These are phyloP conservation scores for Tuberolachnus salignus DNA, from an alignment of 2,888 invertebrate genomes.

Conservation along the genomic window DNA sequence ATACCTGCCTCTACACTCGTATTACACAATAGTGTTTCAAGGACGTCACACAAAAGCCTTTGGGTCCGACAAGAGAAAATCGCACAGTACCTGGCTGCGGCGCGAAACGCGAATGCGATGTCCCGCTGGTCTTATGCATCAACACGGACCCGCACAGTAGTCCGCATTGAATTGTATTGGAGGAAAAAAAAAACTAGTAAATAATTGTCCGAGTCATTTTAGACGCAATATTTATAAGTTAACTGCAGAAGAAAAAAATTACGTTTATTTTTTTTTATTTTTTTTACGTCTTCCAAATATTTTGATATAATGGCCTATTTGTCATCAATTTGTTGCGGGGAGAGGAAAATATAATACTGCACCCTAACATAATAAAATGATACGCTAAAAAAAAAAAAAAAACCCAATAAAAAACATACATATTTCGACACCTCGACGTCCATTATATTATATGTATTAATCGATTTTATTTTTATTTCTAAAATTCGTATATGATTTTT, in stretches of 20 bases:
- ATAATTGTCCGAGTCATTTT: slow-evolving; percentile 2
- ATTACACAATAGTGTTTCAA: slow-evolving; percentile 38
- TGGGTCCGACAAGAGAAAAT: slow-evolving; percentile 28
- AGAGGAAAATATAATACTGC: background rate
- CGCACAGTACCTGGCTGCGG: slow-evolving; percentile 34
- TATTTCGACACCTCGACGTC: background rate
- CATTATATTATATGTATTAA: too few relatives aligned
- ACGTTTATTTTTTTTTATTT: too few relatives aligned
- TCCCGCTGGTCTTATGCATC: slow-evolving; percentile 22
- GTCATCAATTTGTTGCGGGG: slow-evolving; percentile 42
- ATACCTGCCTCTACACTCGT: background rate
- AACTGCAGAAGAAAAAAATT: background rate
- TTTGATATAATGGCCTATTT: slow-evolving; percentile 48
- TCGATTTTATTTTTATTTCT: too few relatives aligned
- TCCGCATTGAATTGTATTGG: background rate
- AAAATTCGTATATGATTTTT: too few relatives aligned
- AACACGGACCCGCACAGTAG: slow-evolving; percentile 3
- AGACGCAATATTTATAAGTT: background rate
- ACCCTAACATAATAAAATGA: background rate
- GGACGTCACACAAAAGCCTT: slow-evolving; percentile 37
- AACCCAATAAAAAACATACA: slow-evolving; percentile 11
- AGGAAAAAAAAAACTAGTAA: background rate
- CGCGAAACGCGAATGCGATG: background rate
- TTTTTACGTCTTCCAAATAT: slow-evolving; percentile 41
- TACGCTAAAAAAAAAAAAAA: slow-evolving; percentile 14